Percentiles rank a stretch among this genome's conserved stretches.
Conservation (phyloP, 2,888 invertebrate genomes). For the Megastigmus dorsalis region DNA sequence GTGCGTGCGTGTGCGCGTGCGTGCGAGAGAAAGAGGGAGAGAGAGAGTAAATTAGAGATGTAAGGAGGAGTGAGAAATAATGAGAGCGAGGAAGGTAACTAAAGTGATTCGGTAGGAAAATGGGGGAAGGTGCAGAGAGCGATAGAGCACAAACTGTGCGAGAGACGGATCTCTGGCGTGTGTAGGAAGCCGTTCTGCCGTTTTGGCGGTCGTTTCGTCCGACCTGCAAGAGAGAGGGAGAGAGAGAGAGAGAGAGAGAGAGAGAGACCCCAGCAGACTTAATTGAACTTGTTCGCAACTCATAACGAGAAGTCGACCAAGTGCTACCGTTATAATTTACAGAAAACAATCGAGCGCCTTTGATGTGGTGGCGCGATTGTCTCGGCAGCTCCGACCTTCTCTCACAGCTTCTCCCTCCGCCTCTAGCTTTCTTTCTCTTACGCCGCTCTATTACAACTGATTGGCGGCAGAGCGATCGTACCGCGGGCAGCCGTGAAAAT, state of each 20-base stretch:
- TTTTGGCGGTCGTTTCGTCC: no score
- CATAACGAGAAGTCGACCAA: slow-evolving; percentile 74
- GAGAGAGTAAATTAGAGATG: slow-evolving; percentile 41
- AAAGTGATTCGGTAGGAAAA: slow-evolving; percentile 16
- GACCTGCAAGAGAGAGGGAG: no score
- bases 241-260: slow-evolving; percentile 10
- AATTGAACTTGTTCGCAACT: slow-evolving; percentile 75
- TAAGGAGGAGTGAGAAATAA: slow-evolving; percentile 39
- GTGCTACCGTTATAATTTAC: slow-evolving; percentile 74
- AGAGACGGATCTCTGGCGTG: slow-evolving; percentile 53
- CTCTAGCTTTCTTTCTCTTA: background rate
- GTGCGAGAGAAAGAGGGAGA: no score
- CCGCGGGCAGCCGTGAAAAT: slow-evolving; percentile 36
- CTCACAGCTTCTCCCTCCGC: background rate
- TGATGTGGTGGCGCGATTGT: slow-evolving; percentile 70
- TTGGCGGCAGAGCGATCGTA: slow-evolving; percentile 46
- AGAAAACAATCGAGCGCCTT: slow-evolving; percentile 73
- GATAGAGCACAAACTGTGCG: slow-evolving; percentile 17
- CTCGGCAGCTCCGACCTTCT: slow-evolving; percentile 50
- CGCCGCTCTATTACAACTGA: slow-evolving; percentile 13
- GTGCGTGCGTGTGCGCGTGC: no score
- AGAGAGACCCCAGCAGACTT: slow-evolving; percentile 63
- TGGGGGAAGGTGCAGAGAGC: slow-evolving; percentile 3
- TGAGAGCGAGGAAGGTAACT: slow-evolving; percentile 35
- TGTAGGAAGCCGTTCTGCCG: slow-evolving; percentile 69